phyloP scores from a whole-genome alignment of 1,140 invertebrate species.

The Psilanteris sp. region DNA sequence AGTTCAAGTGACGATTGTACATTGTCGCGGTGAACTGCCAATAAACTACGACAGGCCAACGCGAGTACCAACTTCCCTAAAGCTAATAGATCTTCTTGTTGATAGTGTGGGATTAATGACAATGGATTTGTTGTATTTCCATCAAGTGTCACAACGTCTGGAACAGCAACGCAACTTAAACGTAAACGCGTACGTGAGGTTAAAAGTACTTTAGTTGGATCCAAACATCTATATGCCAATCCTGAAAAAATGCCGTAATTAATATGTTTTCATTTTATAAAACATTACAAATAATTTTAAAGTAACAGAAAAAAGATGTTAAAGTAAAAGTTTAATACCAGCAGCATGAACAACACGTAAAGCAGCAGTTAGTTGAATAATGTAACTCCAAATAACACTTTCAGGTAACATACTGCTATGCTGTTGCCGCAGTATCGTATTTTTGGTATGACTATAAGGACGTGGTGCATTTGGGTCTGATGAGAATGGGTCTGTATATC shows the following conservation, averaged over 20 bases:
- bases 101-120: slow-evolving; percentile 88
- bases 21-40: slow-evolving; percentile 91
- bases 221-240: slow-evolving; percentile 87
- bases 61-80: slow-evolving; percentile 95
- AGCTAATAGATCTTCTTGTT: slow-evolving; percentile 94
- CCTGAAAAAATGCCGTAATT: too few species aligned
- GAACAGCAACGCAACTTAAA: slow-evolving; percentile 90
- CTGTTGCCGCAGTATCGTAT: slow-evolving; percentile 85
- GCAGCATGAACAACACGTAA: slow-evolving; percentile 94
- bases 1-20: slow-evolving; percentile 93
- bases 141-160: slow-evolving; percentile 92
- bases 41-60: slow-evolving; percentile 93
- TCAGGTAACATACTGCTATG: slow-evolving; percentile 90
- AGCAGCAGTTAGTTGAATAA: slow-evolving; percentile 97
- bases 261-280: too few species aligned
- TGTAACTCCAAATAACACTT: slow-evolving; percentile 95
- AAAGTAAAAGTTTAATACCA: too few species aligned
- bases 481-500: slow-evolving; percentile 90
- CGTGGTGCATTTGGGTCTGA: slow-evolving; percentile 90
- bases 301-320: too few species aligned
- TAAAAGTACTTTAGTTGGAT: slow-evolving; percentile 95
- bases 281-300: too few species aligned
- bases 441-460: slow-evolving; percentile 91
- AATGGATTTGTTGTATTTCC: slow-evolving; percentile 83
- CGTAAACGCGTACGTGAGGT: slow-evolving; percentile 86